Base-by-base conservation (phyloP, 1,140 invertebrate species). In the Euwallacea similis region DNA sequence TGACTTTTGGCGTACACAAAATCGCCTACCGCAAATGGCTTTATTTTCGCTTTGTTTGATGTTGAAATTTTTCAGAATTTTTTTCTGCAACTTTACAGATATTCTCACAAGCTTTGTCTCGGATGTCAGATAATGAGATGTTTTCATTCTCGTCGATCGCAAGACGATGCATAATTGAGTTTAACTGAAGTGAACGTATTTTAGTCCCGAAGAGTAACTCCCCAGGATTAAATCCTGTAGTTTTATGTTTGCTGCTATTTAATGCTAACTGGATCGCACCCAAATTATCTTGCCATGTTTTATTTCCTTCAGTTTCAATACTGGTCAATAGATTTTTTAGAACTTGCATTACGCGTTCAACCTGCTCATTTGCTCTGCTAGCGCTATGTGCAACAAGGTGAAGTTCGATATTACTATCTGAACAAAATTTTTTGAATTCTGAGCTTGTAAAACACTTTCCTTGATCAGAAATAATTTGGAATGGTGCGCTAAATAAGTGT, bases 301-400 rank as follows among this genome's bases (percentile, higher is more conserved):
- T 41, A 9, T n/a, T n/a, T 33, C 43, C 53, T 11, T 43, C 42
- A 55, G 64, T 1, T 33, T 66, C 64, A 33, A 55, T 43, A 4
- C 10, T 33, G 6, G 43, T 64, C n/a, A 66, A 42, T 7, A 59
- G 4, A 42, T 68, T 68, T 46, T 43, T 68, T 15, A 68, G 11
- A n/a, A 21, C 46, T 44, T 42, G 55, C 66, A 68, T 68, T 11
- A 46, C 41, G 9, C 54, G 54, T 60, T 68, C 66, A 6, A 68
- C 44, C 41, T 68, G 56, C 42, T 54, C 66, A 47, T 59, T 68
- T 4, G 66, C 10, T 43, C 55, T 9, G 44, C 44, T 43, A 43
- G 44, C 43, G 13, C 54, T 43, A 43, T 15, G 54, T 0, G 54
- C 44, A 9, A 50, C 59, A 8, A 68, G 16, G 13, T 68, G 66